Evolutionary conservation across 2,113 vertebrate genomes (phyloP).

Genomic region (human): DNA sequence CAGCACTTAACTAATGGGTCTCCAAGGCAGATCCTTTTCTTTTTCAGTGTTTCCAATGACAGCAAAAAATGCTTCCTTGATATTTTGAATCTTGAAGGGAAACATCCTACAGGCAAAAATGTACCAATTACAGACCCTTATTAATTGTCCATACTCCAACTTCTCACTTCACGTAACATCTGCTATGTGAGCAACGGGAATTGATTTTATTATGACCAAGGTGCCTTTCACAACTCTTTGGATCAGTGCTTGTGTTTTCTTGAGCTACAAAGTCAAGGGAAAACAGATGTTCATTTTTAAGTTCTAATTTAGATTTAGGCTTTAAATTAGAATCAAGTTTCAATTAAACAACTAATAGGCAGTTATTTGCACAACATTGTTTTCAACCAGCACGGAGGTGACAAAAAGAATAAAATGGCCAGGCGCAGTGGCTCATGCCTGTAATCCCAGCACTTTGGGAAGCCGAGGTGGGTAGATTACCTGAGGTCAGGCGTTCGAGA

Average conservation of each 20-base stretch:
- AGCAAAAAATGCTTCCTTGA: background rate
- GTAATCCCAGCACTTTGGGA: no score
- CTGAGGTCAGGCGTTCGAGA: no score
- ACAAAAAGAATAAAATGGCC: background rate
- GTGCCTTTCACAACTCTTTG: background rate
- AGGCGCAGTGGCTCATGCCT: no score
- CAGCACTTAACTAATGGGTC: background rate
- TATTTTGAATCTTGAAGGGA: background rate
- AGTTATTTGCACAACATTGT: background rate
- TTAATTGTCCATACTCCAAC: background rate
- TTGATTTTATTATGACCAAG: background rate
- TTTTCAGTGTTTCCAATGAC: background rate
- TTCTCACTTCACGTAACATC: background rate
- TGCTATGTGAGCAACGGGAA: background rate
- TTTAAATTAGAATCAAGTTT: slow-evolving; percentile 7
- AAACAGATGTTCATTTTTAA: slow-evolving; percentile 28
- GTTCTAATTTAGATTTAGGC: background rate
- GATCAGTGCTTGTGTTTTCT: background rate
- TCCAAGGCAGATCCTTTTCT: background rate
- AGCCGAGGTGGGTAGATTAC: no score
- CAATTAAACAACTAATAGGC: background rate
- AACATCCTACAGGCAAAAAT: background rate
- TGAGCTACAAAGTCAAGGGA: background rate
- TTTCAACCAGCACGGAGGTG: background rate
- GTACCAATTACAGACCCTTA: background rate